These are phyloP conservation scores for Erythrocebus patas DNA, from an alignment of 2,113 vertebrate genomes.

Conservation along the genomic window DNA sequence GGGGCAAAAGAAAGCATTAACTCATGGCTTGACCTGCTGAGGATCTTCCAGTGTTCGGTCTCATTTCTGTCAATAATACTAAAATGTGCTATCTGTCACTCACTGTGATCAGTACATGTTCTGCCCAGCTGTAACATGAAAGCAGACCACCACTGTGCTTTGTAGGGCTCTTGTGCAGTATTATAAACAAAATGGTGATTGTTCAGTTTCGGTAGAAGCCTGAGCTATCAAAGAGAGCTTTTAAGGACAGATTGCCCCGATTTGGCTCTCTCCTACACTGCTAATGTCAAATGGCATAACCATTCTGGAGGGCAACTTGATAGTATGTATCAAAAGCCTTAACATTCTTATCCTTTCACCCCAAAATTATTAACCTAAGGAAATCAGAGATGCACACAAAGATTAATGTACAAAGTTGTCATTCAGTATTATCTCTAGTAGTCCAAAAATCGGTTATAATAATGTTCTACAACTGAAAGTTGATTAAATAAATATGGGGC, in stretches of 20 bases:
- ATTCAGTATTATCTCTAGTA: neutral
- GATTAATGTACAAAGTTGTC: neutral
- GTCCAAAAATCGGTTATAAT: neutral
- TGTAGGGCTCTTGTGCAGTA: neutral
- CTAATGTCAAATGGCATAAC: neutral
- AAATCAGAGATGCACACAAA: neutral
- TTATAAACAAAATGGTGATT: neutral
- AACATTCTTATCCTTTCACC: neutral
- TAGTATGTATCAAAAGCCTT: constrained; percentile 12
- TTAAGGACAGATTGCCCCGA: neutral
- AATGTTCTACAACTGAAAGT: neutral
- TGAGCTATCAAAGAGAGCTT: neutral
- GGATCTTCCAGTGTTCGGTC: neutral
- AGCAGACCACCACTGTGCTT: neutral
- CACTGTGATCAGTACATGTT: neutral
- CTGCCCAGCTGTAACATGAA: neutral
- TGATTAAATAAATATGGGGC: constrained; percentile 18
- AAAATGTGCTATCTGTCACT: neutral
- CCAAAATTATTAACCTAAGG: neutral
- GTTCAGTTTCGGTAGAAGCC: neutral
- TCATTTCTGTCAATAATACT: neutral
- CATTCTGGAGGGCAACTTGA: neutral
- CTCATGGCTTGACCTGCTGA: neutral
- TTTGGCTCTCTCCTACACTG: neutral
- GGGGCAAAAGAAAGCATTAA: neutral